Evolutionary conservation across 2,113 vertebrate species (phyloP), one percentile per base, ranked within the genome.

Genomic region (Xiphias gladius): DNA sequence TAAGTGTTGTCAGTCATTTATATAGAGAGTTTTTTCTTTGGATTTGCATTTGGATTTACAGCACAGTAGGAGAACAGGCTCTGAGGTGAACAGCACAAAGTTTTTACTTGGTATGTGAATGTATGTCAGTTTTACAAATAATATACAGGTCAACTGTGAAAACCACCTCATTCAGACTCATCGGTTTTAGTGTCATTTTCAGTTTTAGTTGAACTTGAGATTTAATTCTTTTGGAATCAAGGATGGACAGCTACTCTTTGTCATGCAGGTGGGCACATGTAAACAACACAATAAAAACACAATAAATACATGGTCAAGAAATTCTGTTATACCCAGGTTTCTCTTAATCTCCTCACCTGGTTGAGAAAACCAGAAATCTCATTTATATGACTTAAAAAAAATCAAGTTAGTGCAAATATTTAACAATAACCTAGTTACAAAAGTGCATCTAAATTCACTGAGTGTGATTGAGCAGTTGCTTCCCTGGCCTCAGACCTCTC

Each of bases 401-500:
- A 26, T 74, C 1, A 12, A 76, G 7, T n/a, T 39, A 73, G 43
- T 76, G 26, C 35, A 50, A 19, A 65, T 65, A 78, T 72, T 50
- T 59, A n/a, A 54, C 43, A 67, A 46, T 69, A 64, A 58, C 55
- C 50, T 28, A 0, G 37, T 52, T n/a, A 19, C 1, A 0, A 75
- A 81, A 54, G 61, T 73, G 73, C 62, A 54, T 55, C 72, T 78
- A 76, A 82, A 78, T 2, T 0, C 22, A 24, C 6, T 46, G 58
- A 41, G 75, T 80, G 81, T 85, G 83, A 92, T 86, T 87, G 85
- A 90, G 81, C 71, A 76, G 76, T 84, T 64, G 63, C 24, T 57
- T 86, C 75, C 68, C 41, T 1, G 61, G 88, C 88, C 85, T 89
- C 83, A 76, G 87, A 81, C 85, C 85, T 90, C 78, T 92, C 91